Evolutionary conservation across 2,888 invertebrate species (phyloP), one percentile per base, ranked within the genome.

Genomic region (Meiosimyza platycephala): DNA sequence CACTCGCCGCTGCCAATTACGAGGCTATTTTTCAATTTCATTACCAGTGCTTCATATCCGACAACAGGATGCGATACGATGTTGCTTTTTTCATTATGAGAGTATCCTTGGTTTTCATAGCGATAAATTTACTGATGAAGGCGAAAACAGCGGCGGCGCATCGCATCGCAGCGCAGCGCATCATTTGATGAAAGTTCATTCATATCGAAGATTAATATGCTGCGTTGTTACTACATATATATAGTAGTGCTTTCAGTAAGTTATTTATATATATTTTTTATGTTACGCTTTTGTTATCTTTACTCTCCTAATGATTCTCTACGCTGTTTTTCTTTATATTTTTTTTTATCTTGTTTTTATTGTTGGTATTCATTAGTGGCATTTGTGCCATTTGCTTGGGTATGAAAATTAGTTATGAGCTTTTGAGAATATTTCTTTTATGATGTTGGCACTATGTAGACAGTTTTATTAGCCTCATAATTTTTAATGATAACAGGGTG

Each of bases 161-260:
- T 28, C 28, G 3, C 28, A 28, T 11, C 54, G 18, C 13, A 18
- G 5, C n/a, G 54, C 15, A 15, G 9, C 40, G 54, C 54, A 54
- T 18, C 7, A n/a, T 16, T 18, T 72, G 72, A 65, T 72, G 65
- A 66, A 72, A 72, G 72, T 72, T 59, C 72, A 72, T 72, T 72
- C 66, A 16, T 59, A 59, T 72, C 57, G 66, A 72, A 72, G 72
- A 72, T 72, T 72, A 72, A 72, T 72, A 59, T 64, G 72, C 59
- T 55, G 22, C 40, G 40, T 40, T 59, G 63, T 64, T 64, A 64
- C 51, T 64, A 63, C 64, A 16, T 48, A n/a, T n/a, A n/a, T n/a
- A n/a, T n/a, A n/a, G n/a, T n/a, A 28, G n/a, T 52, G 50, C 47
- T 59, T 59, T 28, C 9, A 50, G 15, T 22, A 60, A 50, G 33